phyloP scores from a whole-genome alignment of 2,797 vertebrate genomes.

The Neopelma chrysocephalum region DNA sequence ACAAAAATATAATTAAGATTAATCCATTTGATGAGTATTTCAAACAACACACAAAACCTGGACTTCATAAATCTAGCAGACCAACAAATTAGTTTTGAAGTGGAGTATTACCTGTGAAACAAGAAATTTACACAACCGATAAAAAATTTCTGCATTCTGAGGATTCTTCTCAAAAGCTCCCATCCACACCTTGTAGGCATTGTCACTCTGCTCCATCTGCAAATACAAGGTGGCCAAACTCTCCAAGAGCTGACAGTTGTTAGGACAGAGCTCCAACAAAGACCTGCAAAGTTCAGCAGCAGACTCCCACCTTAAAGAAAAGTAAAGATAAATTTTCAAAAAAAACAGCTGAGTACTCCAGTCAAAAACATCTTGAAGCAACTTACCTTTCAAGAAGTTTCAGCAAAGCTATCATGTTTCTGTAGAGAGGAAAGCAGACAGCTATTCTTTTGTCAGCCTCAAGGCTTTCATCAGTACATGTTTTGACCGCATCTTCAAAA shows the following conservation, averaged over 20 bases:
- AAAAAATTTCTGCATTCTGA: slow-evolving; percentile 87
- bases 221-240: slow-evolving; percentile 82
- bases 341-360: not conserved
- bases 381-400: slow-evolving; percentile 84
- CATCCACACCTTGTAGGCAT: slow-evolving; percentile 83
- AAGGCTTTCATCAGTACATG: slow-evolving; percentile 82
- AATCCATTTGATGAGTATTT: not conserved
- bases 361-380: not conserved
- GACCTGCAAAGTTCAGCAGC: slow-evolving; percentile 81
- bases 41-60: not conserved
- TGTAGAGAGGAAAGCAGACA: slow-evolving; percentile 87
- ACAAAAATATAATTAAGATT: not conserved
- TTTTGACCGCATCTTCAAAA: slow-evolving; percentile 82
- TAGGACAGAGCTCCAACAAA: slow-evolving; percentile 80
- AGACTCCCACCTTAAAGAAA: slow-evolving; percentile 81
- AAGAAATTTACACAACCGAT: slow-evolving; percentile 87
- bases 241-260: slow-evolving; percentile 84
- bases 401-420: slow-evolving; percentile 85
- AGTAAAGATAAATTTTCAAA: not conserved
- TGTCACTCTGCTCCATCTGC: slow-evolving; percentile 68
- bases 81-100: not conserved
- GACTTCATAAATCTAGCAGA: not conserved
- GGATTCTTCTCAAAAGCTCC: slow-evolving; percentile 83
- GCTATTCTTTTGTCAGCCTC: slow-evolving; percentile 74
- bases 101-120: slow-evolving; percentile 82